These are phyloP conservation scores for Hydractinia symbiolongicarpus DNA, from an alignment of 30 jellyfish, hydroid and myxozoan genomes.

Conservation along the genomic window DNA sequence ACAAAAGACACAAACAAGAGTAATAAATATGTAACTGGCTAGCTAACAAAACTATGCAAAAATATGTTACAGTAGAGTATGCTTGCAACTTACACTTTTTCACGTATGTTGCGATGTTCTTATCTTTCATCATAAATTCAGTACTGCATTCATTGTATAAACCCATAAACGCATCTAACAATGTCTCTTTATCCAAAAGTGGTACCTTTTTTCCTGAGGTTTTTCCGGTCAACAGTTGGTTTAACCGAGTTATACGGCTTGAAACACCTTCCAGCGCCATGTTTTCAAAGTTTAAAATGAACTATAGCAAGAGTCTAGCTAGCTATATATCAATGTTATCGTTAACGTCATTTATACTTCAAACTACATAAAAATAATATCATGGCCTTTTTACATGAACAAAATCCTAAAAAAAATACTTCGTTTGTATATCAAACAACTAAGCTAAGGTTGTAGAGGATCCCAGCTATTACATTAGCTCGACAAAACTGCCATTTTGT, in stretches of 20 bases:
- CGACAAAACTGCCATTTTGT: constrained; percentile 14
- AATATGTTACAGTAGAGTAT: too few species aligned
- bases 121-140: constrained; percentile 80
- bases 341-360: too few species aligned
- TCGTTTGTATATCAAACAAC: too few species aligned
- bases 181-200: constrained; percentile 90
- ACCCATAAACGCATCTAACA: constrained; percentile 89
- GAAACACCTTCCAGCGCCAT: constrained; percentile 71
- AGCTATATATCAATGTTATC: background rate
- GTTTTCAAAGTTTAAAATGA: background rate
- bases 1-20: too few species aligned
- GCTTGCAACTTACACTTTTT: constrained; percentile 66
- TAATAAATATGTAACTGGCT: too few species aligned
- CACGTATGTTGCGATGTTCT: constrained; percentile 80
- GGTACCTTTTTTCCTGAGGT: constrained; percentile 90
- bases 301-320: background rate
- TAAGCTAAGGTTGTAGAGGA: too few species aligned
- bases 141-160: constrained; percentile 74
- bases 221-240: constrained; percentile 97
- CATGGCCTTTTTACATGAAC: background rate
- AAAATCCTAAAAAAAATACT: too few species aligned
- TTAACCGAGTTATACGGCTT: constrained; percentile 86
- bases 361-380: background rate
- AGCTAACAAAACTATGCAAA: too few species aligned
- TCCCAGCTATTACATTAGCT: background rate